phyloP scores from a whole-genome alignment of 2,888 invertebrate genomes.

The Tinea trinotella region DNA sequence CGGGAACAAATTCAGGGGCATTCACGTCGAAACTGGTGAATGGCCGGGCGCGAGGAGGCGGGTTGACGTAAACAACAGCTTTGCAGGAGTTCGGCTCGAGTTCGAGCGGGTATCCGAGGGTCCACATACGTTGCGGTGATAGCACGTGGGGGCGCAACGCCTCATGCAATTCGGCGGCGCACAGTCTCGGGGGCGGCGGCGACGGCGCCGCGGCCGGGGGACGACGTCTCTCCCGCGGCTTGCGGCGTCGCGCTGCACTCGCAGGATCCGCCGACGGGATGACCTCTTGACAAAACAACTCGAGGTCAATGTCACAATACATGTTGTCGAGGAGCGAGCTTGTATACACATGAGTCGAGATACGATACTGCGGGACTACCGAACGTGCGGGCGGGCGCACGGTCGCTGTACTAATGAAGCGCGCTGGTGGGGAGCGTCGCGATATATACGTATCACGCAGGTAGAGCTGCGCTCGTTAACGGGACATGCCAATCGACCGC shows the following conservation, averaged over 20 bases:
- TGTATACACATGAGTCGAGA: slow-evolving; percentile 68
- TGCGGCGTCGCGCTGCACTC: slow-evolving; percentile 37
- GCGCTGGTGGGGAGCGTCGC: slow-evolving; percentile 64
- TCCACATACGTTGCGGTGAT: slow-evolving; percentile 73
- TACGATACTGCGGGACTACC: slow-evolving; percentile 38
- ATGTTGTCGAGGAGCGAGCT: slow-evolving; percentile 48
- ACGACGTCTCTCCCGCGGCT: slow-evolving; percentile 35
- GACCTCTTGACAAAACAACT: slow-evolving; percentile 68
- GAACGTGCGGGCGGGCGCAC: slow-evolving; percentile 68
- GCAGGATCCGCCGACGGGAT: slow-evolving; percentile 54
- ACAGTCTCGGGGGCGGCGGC: slow-evolving; percentile 65
- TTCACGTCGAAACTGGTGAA: slow-evolving; percentile 74
- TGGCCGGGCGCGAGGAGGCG: slow-evolving; percentile 58
- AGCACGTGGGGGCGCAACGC: slow-evolving; percentile 76
- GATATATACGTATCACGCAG: slow-evolving; percentile 63
- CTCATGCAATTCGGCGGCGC: slow-evolving; percentile 70
- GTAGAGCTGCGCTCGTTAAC: slow-evolving; percentile 63
- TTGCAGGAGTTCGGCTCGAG: slow-evolving; percentile 72
- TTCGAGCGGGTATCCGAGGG: slow-evolving; percentile 81
- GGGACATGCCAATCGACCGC: slow-evolving; percentile 66
- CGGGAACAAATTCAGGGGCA: slow-evolving; percentile 78
- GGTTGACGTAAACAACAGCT: slow-evolving; percentile 75
- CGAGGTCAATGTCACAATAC: slow-evolving; percentile 57
- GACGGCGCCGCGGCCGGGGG: slow-evolving; percentile 54
- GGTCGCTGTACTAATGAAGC: slow-evolving; percentile 63